Evolutionary conservation across 64 coral and sea anemone species (phyloP).

Genomic region (Porites australiensis): DNA sequence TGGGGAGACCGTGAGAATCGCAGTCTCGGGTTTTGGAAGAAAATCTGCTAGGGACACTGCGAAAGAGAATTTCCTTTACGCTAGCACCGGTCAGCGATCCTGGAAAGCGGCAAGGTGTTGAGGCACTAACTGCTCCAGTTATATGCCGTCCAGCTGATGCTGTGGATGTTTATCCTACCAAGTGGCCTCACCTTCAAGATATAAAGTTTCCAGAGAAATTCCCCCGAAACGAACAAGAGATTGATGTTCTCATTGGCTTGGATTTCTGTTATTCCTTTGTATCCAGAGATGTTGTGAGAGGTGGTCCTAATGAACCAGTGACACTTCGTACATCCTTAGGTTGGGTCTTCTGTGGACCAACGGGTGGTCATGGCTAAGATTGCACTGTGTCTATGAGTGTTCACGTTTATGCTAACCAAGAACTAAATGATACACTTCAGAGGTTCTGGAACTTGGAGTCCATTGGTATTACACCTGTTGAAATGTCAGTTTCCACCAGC

Average conservation of each 20-base stretch:
- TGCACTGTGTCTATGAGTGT: too few relatives aligned
- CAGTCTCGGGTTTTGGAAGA: conserved; percentile 24
- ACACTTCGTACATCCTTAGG: conserved; percentile 25
- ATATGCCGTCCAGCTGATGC: conserved; percentile 45
- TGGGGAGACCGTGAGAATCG: neutral
- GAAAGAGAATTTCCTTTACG: too few relatives aligned
- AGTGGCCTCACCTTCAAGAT: too few relatives aligned
- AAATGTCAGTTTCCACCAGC: neutral
- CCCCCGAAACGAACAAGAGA: too few relatives aligned
- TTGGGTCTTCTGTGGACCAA: neutral
- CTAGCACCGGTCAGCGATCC: neutral
- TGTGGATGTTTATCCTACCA: conserved; percentile 5
- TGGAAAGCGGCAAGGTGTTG: neutral
- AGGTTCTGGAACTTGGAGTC: too few relatives aligned
- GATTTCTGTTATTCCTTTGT: conserved; percentile 56
- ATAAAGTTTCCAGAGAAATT: too few relatives aligned
- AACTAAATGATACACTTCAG: too few relatives aligned
- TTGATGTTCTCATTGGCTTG: too few relatives aligned
- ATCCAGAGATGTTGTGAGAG: too few relatives aligned
- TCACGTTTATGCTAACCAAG: too few relatives aligned
- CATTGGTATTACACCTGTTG: too few relatives aligned
- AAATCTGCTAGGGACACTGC: neutral
- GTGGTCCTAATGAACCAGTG: too few relatives aligned
- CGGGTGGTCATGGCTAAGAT: conserved; percentile 15
- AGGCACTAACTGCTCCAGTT: conserved; percentile 33